Conservation (phyloP, 1,140 invertebrate species). For the Platyscapa corneri region DNA sequence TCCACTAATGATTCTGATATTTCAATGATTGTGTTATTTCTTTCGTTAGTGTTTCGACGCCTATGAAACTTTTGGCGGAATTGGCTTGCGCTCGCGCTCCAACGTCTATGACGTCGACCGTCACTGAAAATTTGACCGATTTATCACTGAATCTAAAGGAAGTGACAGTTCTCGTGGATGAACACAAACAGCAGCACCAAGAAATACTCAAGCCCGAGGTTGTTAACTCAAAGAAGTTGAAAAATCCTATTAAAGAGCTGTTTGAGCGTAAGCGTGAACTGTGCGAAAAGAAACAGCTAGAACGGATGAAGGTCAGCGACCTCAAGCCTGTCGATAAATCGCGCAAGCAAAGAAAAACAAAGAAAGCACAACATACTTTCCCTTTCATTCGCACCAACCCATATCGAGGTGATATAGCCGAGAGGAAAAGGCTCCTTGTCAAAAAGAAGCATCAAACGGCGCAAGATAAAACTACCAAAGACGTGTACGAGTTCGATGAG, state of each 20-base stretch:
- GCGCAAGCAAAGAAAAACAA: constrained; percentile 61
- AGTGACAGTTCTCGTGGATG: background rate
- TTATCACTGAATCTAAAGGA: constrained; percentile 42
- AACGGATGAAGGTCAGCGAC: constrained; percentile 17
- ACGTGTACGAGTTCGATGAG: constrained; percentile 72
- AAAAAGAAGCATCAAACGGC: constrained; percentile 54
- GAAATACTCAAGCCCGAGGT: constrained; percentile 52
- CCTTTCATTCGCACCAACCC: constrained; percentile 66
- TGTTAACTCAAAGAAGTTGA: constrained; percentile 59
- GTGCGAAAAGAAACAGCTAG: constrained; percentile 62
- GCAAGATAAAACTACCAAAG: constrained; percentile 61
- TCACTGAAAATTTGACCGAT: constrained; percentile 29
- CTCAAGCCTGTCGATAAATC: constrained; percentile 51
- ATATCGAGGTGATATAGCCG: constrained; percentile 60
- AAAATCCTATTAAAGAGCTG: constrained; percentile 71
- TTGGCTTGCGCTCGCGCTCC: constrained; percentile 71
- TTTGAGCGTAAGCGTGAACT: constrained; percentile 72
- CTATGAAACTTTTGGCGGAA: constrained; percentile 73
- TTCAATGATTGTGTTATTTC: background rate
- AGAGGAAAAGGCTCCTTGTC: constrained; percentile 61
- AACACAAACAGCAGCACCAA: background rate
- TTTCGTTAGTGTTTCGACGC: constrained; percentile 60
- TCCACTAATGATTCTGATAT: background rate
- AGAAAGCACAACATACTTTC: constrained; percentile 60
- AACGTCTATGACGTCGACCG: constrained; percentile 57